phyloP scores from a whole-genome alignment of 2,113 vertebrate species.

The Antidorcas marsupialis region DNA sequence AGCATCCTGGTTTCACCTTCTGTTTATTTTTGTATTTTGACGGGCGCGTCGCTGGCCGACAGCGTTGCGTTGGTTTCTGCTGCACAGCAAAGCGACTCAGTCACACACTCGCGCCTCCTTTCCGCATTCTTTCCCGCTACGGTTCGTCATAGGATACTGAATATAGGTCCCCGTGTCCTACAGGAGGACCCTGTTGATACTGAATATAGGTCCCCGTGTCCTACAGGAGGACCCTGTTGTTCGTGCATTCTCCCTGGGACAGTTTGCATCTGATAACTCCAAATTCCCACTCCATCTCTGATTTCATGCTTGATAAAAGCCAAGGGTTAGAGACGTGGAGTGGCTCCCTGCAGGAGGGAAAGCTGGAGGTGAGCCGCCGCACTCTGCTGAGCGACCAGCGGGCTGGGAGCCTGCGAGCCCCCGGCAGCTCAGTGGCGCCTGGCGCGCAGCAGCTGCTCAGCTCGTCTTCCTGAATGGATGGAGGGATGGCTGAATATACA shows the following conservation, averaged over 20 bases:
- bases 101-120: fast-evolving
- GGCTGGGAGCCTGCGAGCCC: too few relatives aligned
- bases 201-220: too few relatives aligned
- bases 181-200: too few relatives aligned
- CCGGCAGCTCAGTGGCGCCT: not conserved
- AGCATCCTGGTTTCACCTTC: not conserved
- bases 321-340: not conserved
- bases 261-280: not conserved
- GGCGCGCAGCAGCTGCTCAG: not conserved
- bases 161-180: not conserved
- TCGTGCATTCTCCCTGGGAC: not conserved
- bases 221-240: not conserved
- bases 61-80: not conserved
- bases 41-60: not conserved
- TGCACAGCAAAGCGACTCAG: fast-evolving
- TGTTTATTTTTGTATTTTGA: not conserved
- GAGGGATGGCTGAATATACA: not conserved
- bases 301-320: not conserved
- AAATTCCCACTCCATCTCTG: not conserved
- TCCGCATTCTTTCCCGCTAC: fast-evolving
- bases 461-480: not conserved
- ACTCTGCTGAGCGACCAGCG: not conserved
- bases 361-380: not conserved
- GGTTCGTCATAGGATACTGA: not conserved
- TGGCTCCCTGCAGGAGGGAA: not conserved